Percentiles rank a stretch among this genome's conserved stretches.
Evolutionary conservation across 2,113 vertebrate species (phyloP).

Genomic region (Eurystomus gularis): DNA sequence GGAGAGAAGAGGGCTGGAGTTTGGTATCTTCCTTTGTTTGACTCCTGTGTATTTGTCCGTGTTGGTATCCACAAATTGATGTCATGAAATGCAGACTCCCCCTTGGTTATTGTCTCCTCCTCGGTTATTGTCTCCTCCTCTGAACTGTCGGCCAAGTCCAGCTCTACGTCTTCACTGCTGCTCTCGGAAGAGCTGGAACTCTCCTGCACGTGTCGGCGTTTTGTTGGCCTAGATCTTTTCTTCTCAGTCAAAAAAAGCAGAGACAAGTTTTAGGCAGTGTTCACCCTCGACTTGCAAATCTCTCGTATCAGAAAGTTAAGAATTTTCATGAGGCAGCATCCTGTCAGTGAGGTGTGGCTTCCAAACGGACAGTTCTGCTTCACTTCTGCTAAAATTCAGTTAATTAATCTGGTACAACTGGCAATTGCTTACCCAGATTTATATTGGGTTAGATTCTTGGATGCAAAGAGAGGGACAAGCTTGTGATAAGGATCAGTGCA

Average conservation of each 20-base stretch:
- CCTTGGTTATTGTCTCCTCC: background rate
- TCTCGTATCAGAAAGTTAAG: background rate
- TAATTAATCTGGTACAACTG: background rate
- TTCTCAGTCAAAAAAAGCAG: background rate
- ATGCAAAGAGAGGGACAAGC: background rate
- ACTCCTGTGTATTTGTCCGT: background rate
- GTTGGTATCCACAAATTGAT: constrained; percentile 83
- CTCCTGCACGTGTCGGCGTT: background rate
- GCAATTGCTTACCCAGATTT: background rate
- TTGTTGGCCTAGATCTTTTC: background rate
- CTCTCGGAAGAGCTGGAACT: constrained; percentile 14
- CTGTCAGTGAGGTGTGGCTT: background rate
- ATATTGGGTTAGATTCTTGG: background rate
- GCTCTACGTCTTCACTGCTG: constrained; percentile 41
- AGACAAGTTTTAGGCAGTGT: background rate
- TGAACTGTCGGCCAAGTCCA: background rate
- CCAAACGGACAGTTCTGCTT: background rate
- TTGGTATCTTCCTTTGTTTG: background rate
- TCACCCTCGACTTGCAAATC: background rate
- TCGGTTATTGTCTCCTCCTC: background rate
- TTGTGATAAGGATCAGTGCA: background rate
- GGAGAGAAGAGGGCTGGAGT: background rate
- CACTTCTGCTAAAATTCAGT: background rate
- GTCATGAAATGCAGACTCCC: constrained; percentile 29
- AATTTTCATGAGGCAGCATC: background rate